These are phyloP conservation scores for Zenarchopterus dispar DNA, from an alignment of 2,797 vertebrate species.

Conservation along the genomic window DNA sequence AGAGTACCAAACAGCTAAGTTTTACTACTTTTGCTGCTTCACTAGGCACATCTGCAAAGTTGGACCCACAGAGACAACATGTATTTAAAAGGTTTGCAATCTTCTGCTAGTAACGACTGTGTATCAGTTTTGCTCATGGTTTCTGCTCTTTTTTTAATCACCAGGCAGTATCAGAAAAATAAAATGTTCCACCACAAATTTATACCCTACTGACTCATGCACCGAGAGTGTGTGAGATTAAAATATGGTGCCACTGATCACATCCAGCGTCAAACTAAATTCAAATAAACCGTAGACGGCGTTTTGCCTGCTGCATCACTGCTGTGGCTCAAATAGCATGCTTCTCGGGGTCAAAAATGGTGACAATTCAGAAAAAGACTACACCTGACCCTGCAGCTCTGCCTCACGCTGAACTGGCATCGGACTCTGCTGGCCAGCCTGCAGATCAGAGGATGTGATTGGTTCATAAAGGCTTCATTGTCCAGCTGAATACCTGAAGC, in stretches of 20 bases:
- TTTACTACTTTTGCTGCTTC: no score
- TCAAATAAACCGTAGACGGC: neutral
- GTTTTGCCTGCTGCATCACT: neutral
- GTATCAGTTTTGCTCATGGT: no score
- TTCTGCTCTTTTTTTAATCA: neutral
- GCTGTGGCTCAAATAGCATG: neutral
- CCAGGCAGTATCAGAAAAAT: neutral
- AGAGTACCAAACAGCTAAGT: no score
- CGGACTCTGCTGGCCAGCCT: slow-evolving; percentile 20
- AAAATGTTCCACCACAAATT: neutral
- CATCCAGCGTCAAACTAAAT: neutral
- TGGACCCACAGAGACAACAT: no score
- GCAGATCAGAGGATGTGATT: slow-evolving; percentile 51
- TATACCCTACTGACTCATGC: neutral
- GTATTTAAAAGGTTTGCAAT: no score
- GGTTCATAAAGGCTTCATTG: slow-evolving; percentile 75
- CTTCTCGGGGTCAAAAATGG: no score
- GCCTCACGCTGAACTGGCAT: neutral
- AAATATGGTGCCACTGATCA: no score
- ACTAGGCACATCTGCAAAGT: no score
- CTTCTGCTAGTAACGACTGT: no score
- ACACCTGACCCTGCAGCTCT: neutral
- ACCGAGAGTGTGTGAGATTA: neutral
- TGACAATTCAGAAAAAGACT: neutral
- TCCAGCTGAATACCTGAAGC: slow-evolving; percentile 43